Conservation (phyloP, 2,113 vertebrate genomes). For the Sitta europaea region DNA sequence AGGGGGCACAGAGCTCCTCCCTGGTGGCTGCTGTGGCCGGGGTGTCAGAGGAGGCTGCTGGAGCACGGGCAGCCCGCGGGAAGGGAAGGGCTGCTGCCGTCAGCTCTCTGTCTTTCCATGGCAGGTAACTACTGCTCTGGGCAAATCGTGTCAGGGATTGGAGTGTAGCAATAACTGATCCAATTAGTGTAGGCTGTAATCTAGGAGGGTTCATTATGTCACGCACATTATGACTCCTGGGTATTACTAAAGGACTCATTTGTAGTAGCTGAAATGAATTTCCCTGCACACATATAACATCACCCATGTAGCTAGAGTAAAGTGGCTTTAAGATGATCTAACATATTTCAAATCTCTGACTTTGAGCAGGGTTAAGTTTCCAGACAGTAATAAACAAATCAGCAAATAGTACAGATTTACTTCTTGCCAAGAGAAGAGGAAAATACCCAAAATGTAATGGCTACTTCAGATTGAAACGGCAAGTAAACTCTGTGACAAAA, state of each 20-base stretch:
- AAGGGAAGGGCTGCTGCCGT: slow-evolving; percentile 53
- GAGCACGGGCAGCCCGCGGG: background rate
- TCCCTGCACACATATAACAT: slow-evolving; percentile 55
- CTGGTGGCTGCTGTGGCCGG: too few species aligned
- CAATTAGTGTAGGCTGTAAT: slow-evolving; percentile 79
- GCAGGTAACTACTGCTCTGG: slow-evolving; percentile 71
- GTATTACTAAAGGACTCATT: slow-evolving; percentile 76
- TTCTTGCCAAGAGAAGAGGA: background rate
- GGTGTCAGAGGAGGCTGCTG: too few species aligned
- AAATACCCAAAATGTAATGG: background rate
- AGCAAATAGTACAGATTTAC: slow-evolving; percentile 39
- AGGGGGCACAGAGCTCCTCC: background rate
- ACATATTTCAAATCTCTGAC: background rate
- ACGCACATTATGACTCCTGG: slow-evolving; percentile 75
- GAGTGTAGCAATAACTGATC: slow-evolving; percentile 75
- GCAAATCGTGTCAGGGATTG: slow-evolving; percentile 71
- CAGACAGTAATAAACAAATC: slow-evolving; percentile 62
- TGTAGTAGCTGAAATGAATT: slow-evolving; percentile 73
- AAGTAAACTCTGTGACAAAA: background rate
- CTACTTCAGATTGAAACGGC: slow-evolving; percentile 1
- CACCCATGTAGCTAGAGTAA: background rate
- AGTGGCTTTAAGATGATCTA: slow-evolving; percentile 9
- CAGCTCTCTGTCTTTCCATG: slow-evolving; percentile 57
- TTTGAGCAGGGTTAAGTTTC: slow-evolving; percentile 21
- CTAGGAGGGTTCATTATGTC: slow-evolving; percentile 79